Percentiles rank a stretch among this genome's conserved stretches.
These are phyloP conservation scores for Hiodon tergisus DNA, from an alignment of 2,113 vertebrate genomes.

Conservation along the genomic window DNA sequence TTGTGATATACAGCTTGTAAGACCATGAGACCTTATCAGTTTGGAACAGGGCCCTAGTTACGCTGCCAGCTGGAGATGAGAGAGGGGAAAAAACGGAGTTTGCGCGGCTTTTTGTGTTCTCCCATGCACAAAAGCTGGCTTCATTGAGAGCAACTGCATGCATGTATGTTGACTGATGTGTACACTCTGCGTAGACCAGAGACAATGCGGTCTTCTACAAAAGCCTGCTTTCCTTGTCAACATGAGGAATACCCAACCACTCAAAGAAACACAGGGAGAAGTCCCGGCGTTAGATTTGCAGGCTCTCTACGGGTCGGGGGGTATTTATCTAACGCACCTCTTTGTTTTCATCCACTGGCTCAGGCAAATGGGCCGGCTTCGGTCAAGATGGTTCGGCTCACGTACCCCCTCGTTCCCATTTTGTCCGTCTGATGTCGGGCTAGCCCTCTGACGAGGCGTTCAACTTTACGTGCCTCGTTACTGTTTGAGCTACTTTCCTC, in stretches of 20 bases:
- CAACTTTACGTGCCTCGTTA: background rate
- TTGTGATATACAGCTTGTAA: background rate
- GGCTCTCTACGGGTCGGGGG: background rate
- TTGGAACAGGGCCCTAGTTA: background rate
- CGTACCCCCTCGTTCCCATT: background rate
- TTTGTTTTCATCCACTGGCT: background rate
- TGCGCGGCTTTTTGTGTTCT: background rate
- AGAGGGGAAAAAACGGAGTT: background rate
- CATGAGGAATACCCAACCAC: too few relatives aligned
- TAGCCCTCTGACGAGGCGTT: background rate
- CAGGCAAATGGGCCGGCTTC: conserved; percentile 5
- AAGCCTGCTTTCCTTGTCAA: background rate
- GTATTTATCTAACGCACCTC: background rate
- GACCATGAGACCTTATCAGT: background rate
- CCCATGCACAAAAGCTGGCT: too few relatives aligned
- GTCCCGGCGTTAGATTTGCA: background rate
- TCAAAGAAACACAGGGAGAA: too few relatives aligned
- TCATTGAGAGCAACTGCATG: too few relatives aligned
- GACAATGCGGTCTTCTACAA: background rate
- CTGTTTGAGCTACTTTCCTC: background rate
- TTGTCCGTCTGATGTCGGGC: background rate
- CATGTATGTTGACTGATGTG: too few relatives aligned
- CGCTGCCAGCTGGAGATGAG: background rate
- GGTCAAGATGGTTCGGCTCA: background rate
- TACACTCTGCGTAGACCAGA: background rate